Percentiles rank a stretch among this genome's conserved stretches.
Conservation (phyloP, 2,113 vertebrate genomes). For the Charadrius vociferus region DNA sequence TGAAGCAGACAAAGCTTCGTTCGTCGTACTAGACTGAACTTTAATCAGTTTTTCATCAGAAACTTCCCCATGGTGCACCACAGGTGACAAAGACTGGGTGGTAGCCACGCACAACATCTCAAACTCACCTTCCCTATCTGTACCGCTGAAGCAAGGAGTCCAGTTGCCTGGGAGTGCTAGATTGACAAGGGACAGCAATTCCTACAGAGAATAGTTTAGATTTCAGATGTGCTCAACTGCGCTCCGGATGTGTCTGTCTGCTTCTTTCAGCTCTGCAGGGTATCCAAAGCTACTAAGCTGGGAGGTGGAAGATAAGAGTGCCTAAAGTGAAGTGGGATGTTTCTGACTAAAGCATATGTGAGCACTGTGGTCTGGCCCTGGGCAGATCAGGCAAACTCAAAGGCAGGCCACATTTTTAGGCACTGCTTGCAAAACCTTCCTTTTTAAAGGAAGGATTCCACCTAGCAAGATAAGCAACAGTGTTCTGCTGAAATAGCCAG, state of each 20-base stretch:
- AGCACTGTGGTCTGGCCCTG: background rate
- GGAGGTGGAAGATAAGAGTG: background rate
- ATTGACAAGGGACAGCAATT: background rate
- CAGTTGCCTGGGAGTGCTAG: background rate
- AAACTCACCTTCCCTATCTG: background rate
- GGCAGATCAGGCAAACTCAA: background rate
- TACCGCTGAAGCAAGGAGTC: background rate
- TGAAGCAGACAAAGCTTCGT: background rate
- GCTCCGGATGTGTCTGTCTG: background rate
- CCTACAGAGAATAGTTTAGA: background rate
- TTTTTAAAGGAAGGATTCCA: background rate
- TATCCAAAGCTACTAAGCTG: background rate
- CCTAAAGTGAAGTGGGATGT: background rate
- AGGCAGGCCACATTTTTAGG: background rate
- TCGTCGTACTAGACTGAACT: background rate
- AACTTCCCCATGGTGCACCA: background rate
- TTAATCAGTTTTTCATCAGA: background rate
- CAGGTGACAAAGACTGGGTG: background rate
- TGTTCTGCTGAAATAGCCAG: background rate
- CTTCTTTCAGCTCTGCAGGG: background rate
- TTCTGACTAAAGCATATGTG: background rate
- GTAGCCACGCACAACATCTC: background rate
- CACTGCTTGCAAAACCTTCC: background rate
- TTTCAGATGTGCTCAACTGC: background rate
- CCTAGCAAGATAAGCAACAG: background rate